These are phyloP conservation scores for Meliscaeva auricollis DNA, from an alignment of 2,888 invertebrate species.

Conservation along the genomic window DNA sequence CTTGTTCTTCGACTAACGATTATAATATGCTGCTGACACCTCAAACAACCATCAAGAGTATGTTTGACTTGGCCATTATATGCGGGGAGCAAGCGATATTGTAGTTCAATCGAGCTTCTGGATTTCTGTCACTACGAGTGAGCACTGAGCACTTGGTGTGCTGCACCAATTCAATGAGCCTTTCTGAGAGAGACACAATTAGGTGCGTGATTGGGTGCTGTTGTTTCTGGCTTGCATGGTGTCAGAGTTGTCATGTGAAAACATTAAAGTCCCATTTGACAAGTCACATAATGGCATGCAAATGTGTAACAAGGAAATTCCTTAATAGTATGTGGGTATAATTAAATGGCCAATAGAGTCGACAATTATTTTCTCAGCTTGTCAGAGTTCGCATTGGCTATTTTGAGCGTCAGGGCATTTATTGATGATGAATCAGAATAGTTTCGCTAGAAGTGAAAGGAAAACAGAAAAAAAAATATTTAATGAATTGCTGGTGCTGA, in stretches of 20 bases:
- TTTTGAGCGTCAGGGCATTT: background rate
- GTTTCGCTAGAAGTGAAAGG: conserved; percentile 5
- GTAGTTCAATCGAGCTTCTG: conserved; percentile 34
- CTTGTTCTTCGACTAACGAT: background rate
- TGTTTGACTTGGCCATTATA: conserved; percentile 27
- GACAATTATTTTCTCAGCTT: conserved; percentile 3
- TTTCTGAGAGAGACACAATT: conserved; percentile 35
- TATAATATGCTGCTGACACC: conserved; percentile 33
- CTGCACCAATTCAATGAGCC: conserved; percentile 11
- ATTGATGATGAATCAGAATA: conserved; percentile 21
- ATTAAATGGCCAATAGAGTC: conserved; percentile 1
- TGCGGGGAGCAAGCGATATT: conserved; percentile 30
- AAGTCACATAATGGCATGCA: conserved; percentile 62
- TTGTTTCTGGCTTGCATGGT: conserved; percentile 41
- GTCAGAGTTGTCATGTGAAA: conserved; percentile 62
- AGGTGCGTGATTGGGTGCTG: conserved; percentile 67
- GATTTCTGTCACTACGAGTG: conserved; percentile 39
- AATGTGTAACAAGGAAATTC: conserved; percentile 39
- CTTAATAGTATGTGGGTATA: conserved; percentile 3
- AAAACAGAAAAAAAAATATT: background rate
- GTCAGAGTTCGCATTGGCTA: background rate
- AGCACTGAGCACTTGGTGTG: background rate
- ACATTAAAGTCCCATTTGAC: conserved; percentile 61
- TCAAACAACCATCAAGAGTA: conserved; percentile 34
- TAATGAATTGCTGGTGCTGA: conserved; percentile 17